A percentile compares a stretch with the other conserved stretches of the same genome.
These are phyloP conservation scores for Uropsilus gracilis DNA, from an alignment of 2,113 vertebrate genomes.

Conservation along the genomic window DNA sequence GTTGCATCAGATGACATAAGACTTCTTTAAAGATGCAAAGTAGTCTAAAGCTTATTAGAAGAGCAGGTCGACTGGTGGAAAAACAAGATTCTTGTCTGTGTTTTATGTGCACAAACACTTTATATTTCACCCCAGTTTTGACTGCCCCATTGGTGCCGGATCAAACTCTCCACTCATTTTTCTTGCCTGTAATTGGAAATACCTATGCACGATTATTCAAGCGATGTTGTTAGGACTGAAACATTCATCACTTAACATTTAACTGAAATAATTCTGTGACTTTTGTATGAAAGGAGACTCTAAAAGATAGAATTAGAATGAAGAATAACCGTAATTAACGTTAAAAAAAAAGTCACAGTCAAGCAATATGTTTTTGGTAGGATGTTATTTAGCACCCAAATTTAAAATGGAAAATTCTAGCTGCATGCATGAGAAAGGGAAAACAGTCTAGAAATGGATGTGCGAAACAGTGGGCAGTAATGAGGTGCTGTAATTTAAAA, in stretches of 20 bases:
- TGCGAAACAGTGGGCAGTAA: background rate
- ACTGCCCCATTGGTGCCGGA: background rate
- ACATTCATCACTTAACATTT: constrained; percentile 59
- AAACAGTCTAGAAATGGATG: background rate
- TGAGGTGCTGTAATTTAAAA: background rate
- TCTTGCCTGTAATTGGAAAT: constrained; percentile 42
- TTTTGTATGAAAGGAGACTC: constrained; percentile 41
- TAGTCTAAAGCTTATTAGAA: background rate
- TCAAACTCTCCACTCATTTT: constrained; percentile 12
- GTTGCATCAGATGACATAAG: background rate
- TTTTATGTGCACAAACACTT: background rate
- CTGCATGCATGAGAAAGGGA: background rate
- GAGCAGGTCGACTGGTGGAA: background rate
- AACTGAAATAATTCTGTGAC: constrained; percentile 52
- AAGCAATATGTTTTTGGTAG: constrained; percentile 17
- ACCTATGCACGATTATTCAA: constrained; percentile 17
- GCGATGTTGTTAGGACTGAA: constrained; percentile 41
- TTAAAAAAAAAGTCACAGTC: constrained; percentile 4
- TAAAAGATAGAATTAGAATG: constrained; percentile 48
- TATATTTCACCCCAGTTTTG: background rate
- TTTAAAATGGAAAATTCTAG: background rate
- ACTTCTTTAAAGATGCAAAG: background rate
- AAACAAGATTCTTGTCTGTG: background rate
- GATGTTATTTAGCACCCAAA: constrained; percentile 32
- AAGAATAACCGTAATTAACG: constrained; percentile 60